A percentile compares a stretch with the other conserved stretches of the same genome.
Conservation (phyloP, 2,113 vertebrate species). For the Engystomops pustulosus region DNA sequence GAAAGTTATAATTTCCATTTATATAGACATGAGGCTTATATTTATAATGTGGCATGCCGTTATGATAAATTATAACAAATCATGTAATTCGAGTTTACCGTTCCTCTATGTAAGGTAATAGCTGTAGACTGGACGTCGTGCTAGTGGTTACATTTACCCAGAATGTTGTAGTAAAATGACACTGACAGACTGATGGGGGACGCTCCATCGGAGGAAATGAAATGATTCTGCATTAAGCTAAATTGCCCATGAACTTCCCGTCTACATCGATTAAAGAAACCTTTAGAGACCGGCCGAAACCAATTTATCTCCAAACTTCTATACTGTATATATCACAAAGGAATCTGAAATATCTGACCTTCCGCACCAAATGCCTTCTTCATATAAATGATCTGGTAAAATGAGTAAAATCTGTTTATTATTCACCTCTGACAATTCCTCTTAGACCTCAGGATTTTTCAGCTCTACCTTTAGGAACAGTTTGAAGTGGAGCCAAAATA, state of each 20-base stretch:
- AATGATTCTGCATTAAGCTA: conserved; percentile 28
- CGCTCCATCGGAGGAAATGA: conserved; percentile 38
- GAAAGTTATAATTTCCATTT: too few species aligned
- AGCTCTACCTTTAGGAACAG: not conserved
- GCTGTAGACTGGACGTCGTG: not conserved
- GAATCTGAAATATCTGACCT: not conserved
- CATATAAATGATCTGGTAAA: not conserved
- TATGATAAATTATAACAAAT: not conserved
- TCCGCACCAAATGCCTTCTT: not conserved
- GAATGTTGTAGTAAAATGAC: not conserved
- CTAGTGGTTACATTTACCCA: conserved; percentile 3
- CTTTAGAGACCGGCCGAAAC: not conserved
- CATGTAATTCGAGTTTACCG: not conserved
- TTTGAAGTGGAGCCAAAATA: not conserved
- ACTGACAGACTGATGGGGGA: conserved; percentile 5
- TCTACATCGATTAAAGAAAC: conserved; percentile 30
- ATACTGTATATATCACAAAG: not conserved
- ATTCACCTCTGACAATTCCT: not conserved
- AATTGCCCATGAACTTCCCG: conserved; percentile 49
- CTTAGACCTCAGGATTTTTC: not conserved
- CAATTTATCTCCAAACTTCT: not conserved
- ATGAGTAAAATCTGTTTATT: conserved; percentile 14
- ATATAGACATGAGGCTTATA: too few species aligned
- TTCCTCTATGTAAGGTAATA: conserved; percentile 2
- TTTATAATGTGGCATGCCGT: too few species aligned